Conservation (phyloP, 1,140 invertebrate species). For the Globodera ellingtonae region DNA sequence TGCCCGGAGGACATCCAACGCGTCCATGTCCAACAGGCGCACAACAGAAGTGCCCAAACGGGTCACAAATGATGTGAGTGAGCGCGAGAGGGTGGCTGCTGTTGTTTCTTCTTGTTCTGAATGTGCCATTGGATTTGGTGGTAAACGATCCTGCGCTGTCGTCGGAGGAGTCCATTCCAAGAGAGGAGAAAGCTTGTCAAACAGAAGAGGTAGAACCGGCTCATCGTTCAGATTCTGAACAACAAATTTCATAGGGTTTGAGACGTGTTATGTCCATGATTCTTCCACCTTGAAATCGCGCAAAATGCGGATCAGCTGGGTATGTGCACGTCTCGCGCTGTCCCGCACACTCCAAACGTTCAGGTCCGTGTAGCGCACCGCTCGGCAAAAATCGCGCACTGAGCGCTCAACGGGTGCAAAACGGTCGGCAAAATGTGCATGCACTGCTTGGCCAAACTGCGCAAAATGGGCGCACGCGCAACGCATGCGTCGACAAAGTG, state of each 20-base stretch:
- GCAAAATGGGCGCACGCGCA: conserved; percentile 83
- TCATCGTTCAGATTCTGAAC: conserved; percentile 30
- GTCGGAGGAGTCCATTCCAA: not conserved
- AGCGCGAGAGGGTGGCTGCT: not conserved
- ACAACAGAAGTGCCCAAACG: conserved; percentile 1
- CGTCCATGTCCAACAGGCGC: conserved; percentile 26
- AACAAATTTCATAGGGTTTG: not conserved
- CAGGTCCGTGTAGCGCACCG: conserved; percentile 80
- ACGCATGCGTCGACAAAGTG: conserved; percentile 65
- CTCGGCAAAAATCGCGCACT: conserved; percentile 30
- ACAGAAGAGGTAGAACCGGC: conserved; percentile 16
- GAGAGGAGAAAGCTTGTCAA: conserved; percentile 13
- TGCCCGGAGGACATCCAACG: conserved; percentile 5
- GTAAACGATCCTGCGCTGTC: not conserved
- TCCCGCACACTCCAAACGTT: conserved; percentile 91
- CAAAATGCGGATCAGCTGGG: conserved; percentile 59
- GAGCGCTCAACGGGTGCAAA: conserved; percentile 73
- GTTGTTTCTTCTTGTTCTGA: not conserved
- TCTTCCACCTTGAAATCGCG: conserved; percentile 57
- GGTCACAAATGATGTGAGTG: not conserved
- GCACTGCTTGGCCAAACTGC: conserved; percentile 75
- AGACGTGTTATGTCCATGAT: no score
- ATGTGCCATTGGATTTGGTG: not conserved
- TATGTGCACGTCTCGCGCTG: conserved; percentile 54
- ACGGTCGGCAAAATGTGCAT: conserved; percentile 65